Base-by-base conservation (phyloP, 2,113 vertebrate species). In the Otolemur garnettii region DNA sequence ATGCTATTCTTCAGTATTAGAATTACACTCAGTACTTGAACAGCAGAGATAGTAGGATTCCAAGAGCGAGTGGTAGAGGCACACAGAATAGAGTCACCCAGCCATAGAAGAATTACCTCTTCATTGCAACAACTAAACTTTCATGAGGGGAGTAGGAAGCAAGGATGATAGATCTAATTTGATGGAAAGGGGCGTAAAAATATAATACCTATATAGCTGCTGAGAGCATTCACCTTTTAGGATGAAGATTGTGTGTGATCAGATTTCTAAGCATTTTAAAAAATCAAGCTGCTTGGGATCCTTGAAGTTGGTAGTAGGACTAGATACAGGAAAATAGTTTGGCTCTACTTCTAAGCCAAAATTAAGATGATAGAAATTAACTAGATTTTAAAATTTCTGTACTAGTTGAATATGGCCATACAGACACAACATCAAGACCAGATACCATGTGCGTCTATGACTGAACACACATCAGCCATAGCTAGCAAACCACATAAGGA, bases 1-100 rank as follows among this genome's bases (percentile, higher is more conserved):
- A 30, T 97, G 75, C 53, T 78, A n/a, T 59, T 97, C 96, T 95
- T 94, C 87, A 79, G 95, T 85, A 91, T 97, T 19, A 95, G 71
- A 97, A 97, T 84, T 97, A 96, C 82, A 77, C 38, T 64, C 87
- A 82, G 66, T 0, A 0, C 38, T 17, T 97, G 88, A 60, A 94
- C 96, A 95, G 59, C 35, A 86, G 18, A 1, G 24, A 92, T 91
- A 85, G 95, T 93, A 69, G 97, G 38, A 24, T 97, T 95, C 91
- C 88, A 50, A 78, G 92, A 77, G 66, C 75, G 18, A 57, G 59
- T 66, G 53, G 45, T 71, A 66, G 80, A 87, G 30, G 26, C 24
- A 66, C 55, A n/a, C 4, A 85, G 45, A 75, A 85, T 69, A 96
- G 59, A 64, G 45, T 89, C 50, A 92, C 33, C 77, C 42, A 60